Conservation (phyloP, 2,888 invertebrate genomes). For the Girardia tigrina region DNA sequence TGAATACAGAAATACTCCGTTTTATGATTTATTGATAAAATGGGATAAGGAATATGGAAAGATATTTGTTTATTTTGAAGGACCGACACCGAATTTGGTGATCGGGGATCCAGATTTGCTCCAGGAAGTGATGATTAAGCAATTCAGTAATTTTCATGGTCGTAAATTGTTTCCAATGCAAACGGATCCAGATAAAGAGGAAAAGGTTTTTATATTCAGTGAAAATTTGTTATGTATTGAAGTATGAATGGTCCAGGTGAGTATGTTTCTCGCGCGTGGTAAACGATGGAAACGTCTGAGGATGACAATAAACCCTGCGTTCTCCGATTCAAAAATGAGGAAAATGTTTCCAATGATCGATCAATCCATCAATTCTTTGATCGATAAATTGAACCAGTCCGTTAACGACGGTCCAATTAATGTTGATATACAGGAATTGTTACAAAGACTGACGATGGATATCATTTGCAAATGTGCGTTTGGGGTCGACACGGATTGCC, state of each 20-base stretch:
- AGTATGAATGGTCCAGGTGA: too few species aligned
- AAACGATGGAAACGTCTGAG: conserved; percentile 8
- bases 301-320: background rate
- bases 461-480: conserved; percentile 4
- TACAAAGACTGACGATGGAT: background rate
- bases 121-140: conserved; percentile 42
- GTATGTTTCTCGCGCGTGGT: conserved; percentile 20
- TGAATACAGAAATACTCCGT: conserved; percentile 31
- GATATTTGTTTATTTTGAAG: conserved; percentile 40
- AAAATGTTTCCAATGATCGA: background rate
- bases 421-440: background rate
- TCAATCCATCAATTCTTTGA: background rate
- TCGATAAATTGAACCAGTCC: background rate
- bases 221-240: too few species aligned
- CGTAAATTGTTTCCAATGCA: conserved; percentile 37
- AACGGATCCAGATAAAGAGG: conserved; percentile 30
- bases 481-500: background rate
- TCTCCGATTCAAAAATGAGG: conserved; percentile 9
- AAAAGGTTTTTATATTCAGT: conserved; percentile 38
- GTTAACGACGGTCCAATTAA: background rate
- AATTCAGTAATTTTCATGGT: conserved; percentile 42
- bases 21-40: conserved; percentile 38
- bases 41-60: conserved; percentile 40
- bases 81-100: conserved; percentile 39
- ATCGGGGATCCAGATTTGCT: conserved; percentile 40